phyloP scores from a whole-genome alignment of 1,140 invertebrate genomes.

The Pseudachorutes palmiensis region DNA sequence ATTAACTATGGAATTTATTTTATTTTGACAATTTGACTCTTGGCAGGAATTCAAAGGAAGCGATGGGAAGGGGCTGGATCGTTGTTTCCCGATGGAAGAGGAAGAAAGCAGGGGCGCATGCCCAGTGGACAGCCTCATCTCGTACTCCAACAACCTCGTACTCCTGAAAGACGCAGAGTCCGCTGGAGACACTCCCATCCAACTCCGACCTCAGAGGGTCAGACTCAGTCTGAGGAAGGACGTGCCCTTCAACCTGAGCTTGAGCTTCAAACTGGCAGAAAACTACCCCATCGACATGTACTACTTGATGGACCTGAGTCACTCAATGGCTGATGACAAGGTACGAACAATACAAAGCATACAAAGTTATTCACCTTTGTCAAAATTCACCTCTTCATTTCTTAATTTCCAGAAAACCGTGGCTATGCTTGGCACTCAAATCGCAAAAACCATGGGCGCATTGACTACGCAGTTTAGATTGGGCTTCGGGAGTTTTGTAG shows the following conservation, averaged over 20 bases:
- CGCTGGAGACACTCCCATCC: slow-evolving; percentile 46
- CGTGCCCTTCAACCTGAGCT: slow-evolving; percentile 26
- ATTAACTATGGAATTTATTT: no score
- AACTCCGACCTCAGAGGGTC: slow-evolving; percentile 53
- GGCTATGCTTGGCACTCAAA: slow-evolving; percentile 66
- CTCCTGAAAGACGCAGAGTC: slow-evolving; percentile 27
- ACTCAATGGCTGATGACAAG: slow-evolving; percentile 91
- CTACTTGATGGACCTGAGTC: slow-evolving; percentile 88
- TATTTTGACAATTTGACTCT: no score
- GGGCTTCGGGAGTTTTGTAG: slow-evolving; percentile 97
- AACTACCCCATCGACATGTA: slow-evolving; percentile 94
- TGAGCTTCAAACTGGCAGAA: slow-evolving; percentile 51
- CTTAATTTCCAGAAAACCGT: slow-evolving; percentile 54
- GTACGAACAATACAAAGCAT: slow-evolving; percentile 35
- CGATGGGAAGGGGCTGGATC: slow-evolving; percentile 49
- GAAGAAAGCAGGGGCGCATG: slow-evolving; percentile 31
- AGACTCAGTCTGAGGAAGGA: slow-evolving; percentile 40
- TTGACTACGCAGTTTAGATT: slow-evolving; percentile 90
- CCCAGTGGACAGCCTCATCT: neutral
- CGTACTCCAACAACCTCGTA: neutral
- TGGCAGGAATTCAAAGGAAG: slow-evolving; percentile 33
- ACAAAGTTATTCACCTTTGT: neutral
- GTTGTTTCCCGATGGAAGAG: slow-evolving; percentile 46
- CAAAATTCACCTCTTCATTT: neutral
- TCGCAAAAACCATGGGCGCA: slow-evolving; percentile 72